Percentiles rank a stretch among this genome's conserved stretches.
Conservation (phyloP, 1,140 invertebrate species). For the Ctenoplectra terminalis region DNA sequence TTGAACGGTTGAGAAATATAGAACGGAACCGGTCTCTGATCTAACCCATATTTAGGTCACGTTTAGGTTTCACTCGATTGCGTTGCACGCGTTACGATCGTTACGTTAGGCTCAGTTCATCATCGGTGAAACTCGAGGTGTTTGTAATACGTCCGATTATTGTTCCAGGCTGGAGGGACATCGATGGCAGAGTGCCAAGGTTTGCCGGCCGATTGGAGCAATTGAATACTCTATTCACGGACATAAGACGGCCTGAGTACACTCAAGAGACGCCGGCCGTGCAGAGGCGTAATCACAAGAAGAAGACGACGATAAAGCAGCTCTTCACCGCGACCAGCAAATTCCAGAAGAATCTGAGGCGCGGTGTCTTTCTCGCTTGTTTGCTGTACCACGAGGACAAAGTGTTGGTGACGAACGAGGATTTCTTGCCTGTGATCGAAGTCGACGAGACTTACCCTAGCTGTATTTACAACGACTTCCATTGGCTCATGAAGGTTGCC, state of each 20-base stretch:
- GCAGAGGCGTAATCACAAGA: slow-evolving; percentile 88
- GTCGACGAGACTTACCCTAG: slow-evolving; percentile 97
- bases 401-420: slow-evolving; percentile 97
- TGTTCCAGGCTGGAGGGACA: slow-evolving; percentile 89
- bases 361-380: slow-evolving; percentile 96
- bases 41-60: background rate
- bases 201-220: slow-evolving; percentile 88
- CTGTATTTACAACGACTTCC: slow-evolving; percentile 95
- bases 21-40: background rate
- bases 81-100: background rate
- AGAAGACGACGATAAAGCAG: slow-evolving; percentile 96
- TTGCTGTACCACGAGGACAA: slow-evolving; percentile 97
- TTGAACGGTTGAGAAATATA: background rate
- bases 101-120: slow-evolving; percentile 11
- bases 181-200: slow-evolving; percentile 87
- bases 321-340: slow-evolving; percentile 97
- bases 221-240: slow-evolving; percentile 90
- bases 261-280: slow-evolving; percentile 84
- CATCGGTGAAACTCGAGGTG: background rate
- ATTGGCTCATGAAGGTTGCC: slow-evolving; percentile 99
- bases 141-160: background rate
- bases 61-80: background rate
- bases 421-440: slow-evolving; percentile 97
- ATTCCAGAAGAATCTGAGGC: slow-evolving; percentile 95
- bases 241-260: slow-evolving; percentile 86